Percentiles rank a stretch among this genome's conserved stretches.
phyloP scores from a whole-genome alignment of 2,888 invertebrate genomes.

The Melanargia galathea region DNA sequence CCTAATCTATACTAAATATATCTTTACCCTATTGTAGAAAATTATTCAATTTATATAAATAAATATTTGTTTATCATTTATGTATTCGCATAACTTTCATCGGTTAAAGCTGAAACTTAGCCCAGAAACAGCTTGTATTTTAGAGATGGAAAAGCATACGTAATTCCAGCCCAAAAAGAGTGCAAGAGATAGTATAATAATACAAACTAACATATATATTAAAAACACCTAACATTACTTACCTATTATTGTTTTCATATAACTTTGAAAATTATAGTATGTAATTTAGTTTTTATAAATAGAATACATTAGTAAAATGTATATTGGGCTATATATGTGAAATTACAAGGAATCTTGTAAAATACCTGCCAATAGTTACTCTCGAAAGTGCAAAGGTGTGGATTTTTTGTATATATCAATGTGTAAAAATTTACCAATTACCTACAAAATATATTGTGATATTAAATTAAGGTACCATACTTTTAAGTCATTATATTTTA shows the following conservation, averaged over 20 bases:
- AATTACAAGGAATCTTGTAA: slow-evolving; percentile 7
- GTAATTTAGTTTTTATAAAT: no score
- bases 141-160: no score
- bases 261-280: not conserved
- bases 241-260: not conserved
- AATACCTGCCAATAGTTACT: not conserved
- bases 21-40: no score
- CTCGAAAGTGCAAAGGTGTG: not conserved
- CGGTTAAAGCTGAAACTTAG: no score
- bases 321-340: not conserved
- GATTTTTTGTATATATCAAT: not conserved
- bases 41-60: no score
- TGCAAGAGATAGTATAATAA: no score
- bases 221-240: not conserved
- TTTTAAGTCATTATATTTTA: no score
- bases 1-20: no score
- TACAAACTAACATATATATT: not conserved
- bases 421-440: not conserved
- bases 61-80: no score
- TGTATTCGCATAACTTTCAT: no score
- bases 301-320: not conserved
- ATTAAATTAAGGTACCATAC: slow-evolving; percentile 62
- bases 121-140: no score
- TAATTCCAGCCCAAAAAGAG: no score
- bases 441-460: slow-evolving; percentile 60